Evolutionary conservation across 2,888 invertebrate genomes (phyloP), one percentile per base, ranked within the genome.

Genomic region (Pteria penguin): DNA sequence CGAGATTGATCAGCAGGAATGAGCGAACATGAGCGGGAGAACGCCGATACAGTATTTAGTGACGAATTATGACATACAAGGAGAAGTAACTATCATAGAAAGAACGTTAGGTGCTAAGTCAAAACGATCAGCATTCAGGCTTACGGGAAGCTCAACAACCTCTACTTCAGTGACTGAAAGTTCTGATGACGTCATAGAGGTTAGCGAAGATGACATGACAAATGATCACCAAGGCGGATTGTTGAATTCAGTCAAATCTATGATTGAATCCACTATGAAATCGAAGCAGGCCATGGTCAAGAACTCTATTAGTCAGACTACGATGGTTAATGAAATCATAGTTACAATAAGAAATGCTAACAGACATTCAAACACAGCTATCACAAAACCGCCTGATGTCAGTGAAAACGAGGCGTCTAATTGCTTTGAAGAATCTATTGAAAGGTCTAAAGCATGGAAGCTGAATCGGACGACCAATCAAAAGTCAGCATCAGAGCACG

Each of bases 181-280:
- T 8, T 57, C 57, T 14, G 22, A 18, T 24, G 57, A 57, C 24
- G 57, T 57, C 22, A 57, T 18, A 24, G 57, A 57, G 22, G 57
- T 57, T 8, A 57, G 8, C 57, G 57, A 22, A 22, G 57, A 57
- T 57, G 24, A 8, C 18, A 57, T 24, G 11, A 8, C 18, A 22
- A 57, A 8, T 8, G 57, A 22, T 22, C 18, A 57, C 57, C 57
- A 57, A 22, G 57, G 57, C 22, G 57, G 57, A 57, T 22, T 57
- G 8, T 57, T 57, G 57, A 57, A 57, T 57, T 22, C 57, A 57
- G 22, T 57, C 57, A 57, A 57, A 57, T 57, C 57, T 22, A 57
- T 57, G 57, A 22, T 57, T 24, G 57, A 57, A 57, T 18, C 57
- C 11, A 57, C 57, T 18, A 57, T 57, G 57, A 57, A 57, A 57